These are phyloP conservation scores for Pogonomyrmex barbatus DNA, from an alignment of 1,140 invertebrate species.

Conservation along the genomic window DNA sequence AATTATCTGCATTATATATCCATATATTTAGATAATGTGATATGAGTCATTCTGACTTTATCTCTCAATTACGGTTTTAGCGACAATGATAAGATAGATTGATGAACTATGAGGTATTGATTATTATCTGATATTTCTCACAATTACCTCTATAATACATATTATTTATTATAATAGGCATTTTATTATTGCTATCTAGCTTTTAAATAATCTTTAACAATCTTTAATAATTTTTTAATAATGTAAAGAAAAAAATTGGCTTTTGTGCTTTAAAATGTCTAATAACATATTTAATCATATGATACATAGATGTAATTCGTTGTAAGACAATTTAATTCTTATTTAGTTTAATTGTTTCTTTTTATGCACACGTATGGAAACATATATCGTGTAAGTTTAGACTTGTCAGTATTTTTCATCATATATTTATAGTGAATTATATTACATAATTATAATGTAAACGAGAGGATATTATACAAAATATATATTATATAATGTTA, in stretches of 20 bases:
- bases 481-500: constrained; percentile 5
- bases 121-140: constrained; percentile 18
- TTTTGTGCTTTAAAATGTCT: constrained; percentile 12
- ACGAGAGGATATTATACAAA: neutral
- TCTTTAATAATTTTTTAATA: constrained; percentile 13
- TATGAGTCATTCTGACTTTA: constrained; percentile 1
- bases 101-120: neutral
- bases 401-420: neutral
- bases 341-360: constrained; percentile 38
- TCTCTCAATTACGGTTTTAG: neutral
- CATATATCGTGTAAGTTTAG: constrained; percentile 66
- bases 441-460: no score
- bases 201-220: neutral
- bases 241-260: neutral
- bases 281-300: neutral
- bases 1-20: neutral
- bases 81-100: constrained; percentile 44
- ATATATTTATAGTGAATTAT: neutral
- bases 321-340: constrained; percentile 54
- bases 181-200: constrained; percentile 23
- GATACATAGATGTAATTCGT: constrained; percentile 16
- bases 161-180: neutral
- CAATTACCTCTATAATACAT: neutral
- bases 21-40: neutral
- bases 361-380: constrained; percentile 63